Conservation (phyloP, 2,113 vertebrate species). For the Crotalus horridus region DNA sequence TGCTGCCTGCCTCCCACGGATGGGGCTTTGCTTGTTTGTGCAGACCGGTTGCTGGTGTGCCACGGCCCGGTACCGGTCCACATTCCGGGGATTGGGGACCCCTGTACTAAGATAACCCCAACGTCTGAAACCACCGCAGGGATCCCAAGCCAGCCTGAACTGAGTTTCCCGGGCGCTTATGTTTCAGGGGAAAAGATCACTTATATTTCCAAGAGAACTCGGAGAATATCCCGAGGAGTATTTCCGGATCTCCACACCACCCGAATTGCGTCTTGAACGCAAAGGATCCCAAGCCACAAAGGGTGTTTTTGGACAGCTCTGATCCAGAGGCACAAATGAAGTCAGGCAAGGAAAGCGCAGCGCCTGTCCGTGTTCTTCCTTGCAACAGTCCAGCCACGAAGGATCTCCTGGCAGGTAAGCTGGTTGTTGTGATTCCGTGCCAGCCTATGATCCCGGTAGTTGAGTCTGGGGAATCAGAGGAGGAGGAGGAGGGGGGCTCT, state of each 20-base stretch:
- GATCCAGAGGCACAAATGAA: conserved; percentile 34
- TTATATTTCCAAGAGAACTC: conserved; percentile 72
- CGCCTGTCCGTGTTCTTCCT: conserved; percentile 45
- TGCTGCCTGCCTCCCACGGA: too few species aligned
- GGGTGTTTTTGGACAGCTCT: not conserved
- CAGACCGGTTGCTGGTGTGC: too few species aligned
- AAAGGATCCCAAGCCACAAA: conserved; percentile 30
- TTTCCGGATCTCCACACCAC: not conserved
- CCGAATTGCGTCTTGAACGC: not conserved
- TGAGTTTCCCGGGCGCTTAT: not conserved
- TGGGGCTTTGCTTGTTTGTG: too few species aligned
- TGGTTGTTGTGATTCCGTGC: too few species aligned
- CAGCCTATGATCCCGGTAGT: too few species aligned
- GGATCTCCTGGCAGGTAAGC: conserved; percentile 86
- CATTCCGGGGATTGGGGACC: too few species aligned
- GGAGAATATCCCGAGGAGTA: conserved; percentile 38
- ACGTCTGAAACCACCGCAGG: not conserved
- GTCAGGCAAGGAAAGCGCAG: conserved; percentile 27
- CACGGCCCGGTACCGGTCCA: too few species aligned
- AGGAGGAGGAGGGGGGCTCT: too few species aligned
- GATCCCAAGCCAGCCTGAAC: not conserved
- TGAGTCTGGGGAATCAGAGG: too few species aligned
- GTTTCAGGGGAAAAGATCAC: conserved; percentile 75
- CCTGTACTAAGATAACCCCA: too few species aligned
- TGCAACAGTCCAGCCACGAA: conserved; percentile 59